Evolutionary conservation across 1,140 invertebrate species (phyloP).

Genomic region (Spodoptera litura): DNA sequence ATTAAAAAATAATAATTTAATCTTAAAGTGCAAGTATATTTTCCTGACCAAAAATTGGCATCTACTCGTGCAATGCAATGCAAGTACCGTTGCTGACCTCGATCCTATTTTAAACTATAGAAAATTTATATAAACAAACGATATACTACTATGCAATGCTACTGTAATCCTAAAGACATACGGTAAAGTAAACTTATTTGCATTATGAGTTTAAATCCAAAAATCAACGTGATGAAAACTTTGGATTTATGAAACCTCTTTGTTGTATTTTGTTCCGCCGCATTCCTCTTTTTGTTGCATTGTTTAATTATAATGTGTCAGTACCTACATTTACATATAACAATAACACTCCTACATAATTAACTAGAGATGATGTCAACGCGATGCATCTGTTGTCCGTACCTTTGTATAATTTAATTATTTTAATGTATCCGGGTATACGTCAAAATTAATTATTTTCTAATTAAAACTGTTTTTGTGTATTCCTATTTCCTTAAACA

Average conservation of each 20-base stretch:
- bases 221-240: background rate
- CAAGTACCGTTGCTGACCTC: too few relatives aligned
- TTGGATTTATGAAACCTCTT: slow-evolving; percentile 1
- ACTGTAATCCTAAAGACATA: too few relatives aligned
- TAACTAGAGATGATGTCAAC: slow-evolving; percentile 31
- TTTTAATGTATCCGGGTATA: slow-evolving; percentile 37
- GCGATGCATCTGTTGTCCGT: slow-evolving; percentile 25
- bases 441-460: slow-evolving; percentile 32
- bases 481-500: background rate
- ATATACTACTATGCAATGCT: too few relatives aligned
- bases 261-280: slow-evolving; percentile 9
- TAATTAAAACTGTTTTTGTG: slow-evolving; percentile 38
- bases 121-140: too few relatives aligned
- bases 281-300: slow-evolving; percentile 27
- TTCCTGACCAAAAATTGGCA: too few relatives aligned
- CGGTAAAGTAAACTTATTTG: too few relatives aligned
- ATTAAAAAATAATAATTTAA: too few relatives aligned
- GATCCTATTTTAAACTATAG: too few relatives aligned
- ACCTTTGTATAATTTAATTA: slow-evolving; percentile 30
- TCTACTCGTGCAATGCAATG: too few relatives aligned
- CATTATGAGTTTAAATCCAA: background rate
- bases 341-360: slow-evolving; percentile 38
- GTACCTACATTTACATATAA: slow-evolving; percentile 18
- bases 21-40: too few relatives aligned
- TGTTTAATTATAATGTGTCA: slow-evolving; percentile 27